phyloP scores from a whole-genome alignment of 2,888 invertebrate species.

The Trissonchulus sp. region DNA sequence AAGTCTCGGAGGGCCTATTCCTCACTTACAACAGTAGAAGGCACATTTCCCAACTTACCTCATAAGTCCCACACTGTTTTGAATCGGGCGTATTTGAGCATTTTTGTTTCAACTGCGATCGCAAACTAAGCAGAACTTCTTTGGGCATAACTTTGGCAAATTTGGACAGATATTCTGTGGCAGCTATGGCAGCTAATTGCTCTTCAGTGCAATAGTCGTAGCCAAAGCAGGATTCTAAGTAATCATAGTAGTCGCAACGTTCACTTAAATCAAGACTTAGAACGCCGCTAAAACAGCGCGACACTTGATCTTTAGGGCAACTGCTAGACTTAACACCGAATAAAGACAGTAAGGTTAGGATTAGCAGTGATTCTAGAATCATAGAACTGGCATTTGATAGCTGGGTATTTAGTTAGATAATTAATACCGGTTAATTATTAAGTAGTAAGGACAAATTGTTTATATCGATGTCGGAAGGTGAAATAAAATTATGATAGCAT shows the following conservation, averaged over 20 bases:
- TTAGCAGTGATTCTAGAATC: no score
- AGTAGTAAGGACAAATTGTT: no score
- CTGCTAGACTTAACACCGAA: no score
- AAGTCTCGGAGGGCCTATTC: no score
- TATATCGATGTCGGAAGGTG: no score
- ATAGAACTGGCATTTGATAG: no score
- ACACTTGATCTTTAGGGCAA: neutral
- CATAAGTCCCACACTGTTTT: neutral
- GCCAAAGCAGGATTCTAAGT: constrained; percentile 21
- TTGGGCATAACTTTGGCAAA: constrained; percentile 2
- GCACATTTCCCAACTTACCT: no score
- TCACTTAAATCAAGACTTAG: neutral
- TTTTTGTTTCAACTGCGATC: neutral
- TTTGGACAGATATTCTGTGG: neutral
- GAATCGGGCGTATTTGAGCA: neutral
- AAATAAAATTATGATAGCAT: no score
- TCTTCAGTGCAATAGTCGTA: neutral
- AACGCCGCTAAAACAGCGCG: neutral
- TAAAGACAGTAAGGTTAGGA: no score
- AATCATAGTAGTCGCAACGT: constrained; percentile 21
- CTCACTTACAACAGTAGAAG: no score
- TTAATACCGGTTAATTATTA: no score
- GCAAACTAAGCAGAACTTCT: constrained; percentile 5
- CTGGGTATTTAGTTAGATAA: no score
- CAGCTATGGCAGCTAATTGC: neutral